Percentiles rank a stretch among this genome's conserved stretches.
Evolutionary conservation across 2,113 vertebrate genomes (phyloP).

Genomic region (Nycticryphes semicollaris): DNA sequence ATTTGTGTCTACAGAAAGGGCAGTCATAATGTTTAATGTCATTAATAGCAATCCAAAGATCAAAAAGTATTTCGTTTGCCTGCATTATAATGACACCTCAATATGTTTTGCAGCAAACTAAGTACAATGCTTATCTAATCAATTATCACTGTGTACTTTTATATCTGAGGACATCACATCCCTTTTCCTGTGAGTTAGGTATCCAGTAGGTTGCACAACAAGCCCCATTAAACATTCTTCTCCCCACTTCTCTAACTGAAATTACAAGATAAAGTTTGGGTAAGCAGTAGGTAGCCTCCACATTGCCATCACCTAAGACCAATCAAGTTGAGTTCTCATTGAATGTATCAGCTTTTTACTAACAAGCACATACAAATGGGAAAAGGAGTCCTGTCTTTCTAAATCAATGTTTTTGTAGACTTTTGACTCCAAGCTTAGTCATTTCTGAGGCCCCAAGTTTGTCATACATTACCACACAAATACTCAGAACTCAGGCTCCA

Average conservation of each 20-base stretch:
- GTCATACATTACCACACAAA: neutral
- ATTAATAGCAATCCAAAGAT: neutral
- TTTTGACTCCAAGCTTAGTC: neutral
- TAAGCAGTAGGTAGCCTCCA: neutral
- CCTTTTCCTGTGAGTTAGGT: neutral
- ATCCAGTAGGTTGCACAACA: neutral
- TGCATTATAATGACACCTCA: neutral
- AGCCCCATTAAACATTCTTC: neutral
- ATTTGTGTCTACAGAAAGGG: neutral
- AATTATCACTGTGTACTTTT: neutral
- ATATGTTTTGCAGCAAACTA: neutral
- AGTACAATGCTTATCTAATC: neutral
- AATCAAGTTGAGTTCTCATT: neutral
- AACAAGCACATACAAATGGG: neutral
- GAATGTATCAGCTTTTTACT: neutral
- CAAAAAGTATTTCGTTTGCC: neutral
- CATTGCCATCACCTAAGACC: neutral
- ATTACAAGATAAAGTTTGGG: neutral
- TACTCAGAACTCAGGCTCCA: neutral
- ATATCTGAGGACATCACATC: neutral
- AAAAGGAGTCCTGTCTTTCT: neutral
- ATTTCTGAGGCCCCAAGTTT: neutral
- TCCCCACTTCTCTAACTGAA: neutral
- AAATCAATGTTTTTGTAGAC: neutral
- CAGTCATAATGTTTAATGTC: neutral